phyloP scores from a whole-genome alignment of 2,888 invertebrate species.

The Argynnis bischoffii region DNA sequence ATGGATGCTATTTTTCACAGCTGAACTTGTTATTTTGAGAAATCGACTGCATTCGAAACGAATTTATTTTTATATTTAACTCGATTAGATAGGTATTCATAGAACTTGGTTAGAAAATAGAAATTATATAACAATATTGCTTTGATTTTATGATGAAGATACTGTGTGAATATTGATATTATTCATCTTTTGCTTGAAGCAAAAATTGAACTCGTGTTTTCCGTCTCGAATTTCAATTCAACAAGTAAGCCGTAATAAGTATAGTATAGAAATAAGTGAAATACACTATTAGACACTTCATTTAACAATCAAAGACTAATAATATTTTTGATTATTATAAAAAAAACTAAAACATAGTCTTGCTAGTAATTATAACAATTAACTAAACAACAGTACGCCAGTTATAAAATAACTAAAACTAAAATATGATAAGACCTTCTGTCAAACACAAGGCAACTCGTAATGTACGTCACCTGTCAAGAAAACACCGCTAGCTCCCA shows the following conservation, averaged over 20 bases:
- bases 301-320: too few species aligned
- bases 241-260: too few species aligned
- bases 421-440: slow-evolving; percentile 26
- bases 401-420: slow-evolving; percentile 18
- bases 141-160: not conserved
- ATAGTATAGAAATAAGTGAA: too few species aligned
- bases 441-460: slow-evolving; percentile 30
- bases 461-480: slow-evolving; percentile 36
- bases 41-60: slow-evolving; percentile 13
- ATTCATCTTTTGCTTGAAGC: too few species aligned
- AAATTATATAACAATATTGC: not conserved
- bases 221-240: too few species aligned
- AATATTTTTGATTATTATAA: too few species aligned
- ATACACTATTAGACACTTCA: too few species aligned
- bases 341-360: too few species aligned
- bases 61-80: slow-evolving; percentile 13
- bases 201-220: too few species aligned
- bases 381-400: not conserved
- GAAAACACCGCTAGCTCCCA: slow-evolving; percentile 25
- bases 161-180: too few species aligned
- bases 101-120: not conserved
- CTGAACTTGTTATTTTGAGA: slow-evolving; percentile 19
- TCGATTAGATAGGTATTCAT: not conserved
- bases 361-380: not conserved
- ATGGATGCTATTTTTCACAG: slow-evolving; percentile 28